Base-by-base conservation (phyloP, 2,113 vertebrate genomes). In the Pelecanoides urinatrix region DNA sequence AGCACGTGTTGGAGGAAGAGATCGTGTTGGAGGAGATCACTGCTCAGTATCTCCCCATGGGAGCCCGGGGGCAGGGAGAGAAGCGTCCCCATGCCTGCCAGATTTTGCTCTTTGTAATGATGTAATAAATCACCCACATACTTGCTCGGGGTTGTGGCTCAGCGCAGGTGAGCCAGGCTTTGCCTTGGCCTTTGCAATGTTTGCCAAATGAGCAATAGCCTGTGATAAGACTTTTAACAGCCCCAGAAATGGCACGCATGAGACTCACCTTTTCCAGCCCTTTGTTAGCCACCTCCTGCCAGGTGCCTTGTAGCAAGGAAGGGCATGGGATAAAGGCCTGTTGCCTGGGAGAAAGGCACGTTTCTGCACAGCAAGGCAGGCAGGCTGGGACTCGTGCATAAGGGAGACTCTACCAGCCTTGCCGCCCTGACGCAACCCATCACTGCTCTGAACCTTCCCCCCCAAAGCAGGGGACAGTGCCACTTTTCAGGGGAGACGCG, bases 1-100 rank as follows among this genome's bases (percentile, higher is more conserved):
- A 83, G 84, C 77, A 91, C 7, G 6, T 95, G 93, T 62, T 92
- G 80, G 68, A 94, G 49, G 79, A 95, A 91, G 62, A 58, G 66
- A 79, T 44, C 7, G 29, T 3, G 32, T 19, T 72, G 84, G 68
- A 81, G 56, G 70, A 86, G 70, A 62, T 81, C 77, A 72, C 45
- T 2, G 3, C 44, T 75, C 75, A 75, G 62, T 62, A 86, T 87
- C 93, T 94, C 82, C 18, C 44, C 66, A 49, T 3, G 2, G 61
- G 71, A 94, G 83, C 97, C 88, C 1, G 11, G 44, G 78, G 96
- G 82, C 70, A 96, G 92, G 87, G 94, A 96, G 95, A 96, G 94
- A 92, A 73, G 86, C 87, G 25, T 96, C 89, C 67, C 65, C 44
- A 32, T 32, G 61, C 80, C 73, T 97, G 94, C 94, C 96, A 96